Evolutionary conservation across 2,113 vertebrate species (phyloP), one percentile per base, ranked within the genome.

Genomic region (Zootoca vivipara): DNA sequence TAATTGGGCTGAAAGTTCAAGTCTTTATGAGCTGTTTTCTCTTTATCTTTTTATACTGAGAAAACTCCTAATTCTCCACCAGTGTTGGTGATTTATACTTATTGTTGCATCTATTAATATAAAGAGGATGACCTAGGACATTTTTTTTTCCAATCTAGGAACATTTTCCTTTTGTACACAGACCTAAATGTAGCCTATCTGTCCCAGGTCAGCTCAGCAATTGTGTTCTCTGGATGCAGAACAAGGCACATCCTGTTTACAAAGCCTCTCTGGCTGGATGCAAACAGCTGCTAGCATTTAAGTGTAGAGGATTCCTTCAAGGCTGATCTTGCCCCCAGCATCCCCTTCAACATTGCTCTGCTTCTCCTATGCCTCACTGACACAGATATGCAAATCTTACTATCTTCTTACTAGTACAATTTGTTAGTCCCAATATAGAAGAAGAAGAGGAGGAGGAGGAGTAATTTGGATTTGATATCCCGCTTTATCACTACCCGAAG

Each of bases 221-320:
- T 88, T 83, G 56, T 56, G 40, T 52, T 78, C 73, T 69, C 81
- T 78, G 87, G 38, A 91, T 77, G 85, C 28, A 40, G 92, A 91
- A 94, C 93, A 96, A 95, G 95, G 94, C 78, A 87, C 73, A 85
- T 78, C 86, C 90, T 95, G 94, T 95, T 96, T 92, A 42, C 91
- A 90, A 83, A 87, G 75, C 20, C 86, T 83, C 85, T 72, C 73
- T 89, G 83, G 33, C 73, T 78, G 70, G 35, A 74, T 7, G 20
- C 78, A 91, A 85, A 92, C 94, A 96, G 94, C 95, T 97, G 96
- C 72, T 93, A 94, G 85, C 85, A 94, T 82, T 94, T 94, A 93
- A 84, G 80, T 12, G 18, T 83, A 73, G 83, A 90, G 79, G 81
- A 91, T 58, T 90, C 78, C 93, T 86, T 33, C 86, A 2, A n/a